Percentiles rank a stretch among this genome's conserved stretches.
These are phyloP conservation scores for Coranthus polyacanthus DNA, from an alignment of 2,797 vertebrate genomes.

Conservation along the genomic window DNA sequence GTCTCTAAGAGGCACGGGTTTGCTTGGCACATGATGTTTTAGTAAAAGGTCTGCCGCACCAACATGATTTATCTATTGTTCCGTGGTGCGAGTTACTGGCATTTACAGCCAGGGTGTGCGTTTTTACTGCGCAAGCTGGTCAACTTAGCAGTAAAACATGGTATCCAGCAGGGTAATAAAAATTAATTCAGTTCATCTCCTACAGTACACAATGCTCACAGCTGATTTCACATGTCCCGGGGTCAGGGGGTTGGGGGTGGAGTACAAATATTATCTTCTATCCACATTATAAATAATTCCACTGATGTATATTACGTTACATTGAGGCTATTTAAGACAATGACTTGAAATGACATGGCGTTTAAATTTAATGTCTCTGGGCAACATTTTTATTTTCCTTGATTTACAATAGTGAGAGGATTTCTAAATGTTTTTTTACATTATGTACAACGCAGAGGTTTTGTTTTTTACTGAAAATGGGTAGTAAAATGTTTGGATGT, in stretches of 20 bases:
- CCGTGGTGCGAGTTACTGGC: constrained; percentile 36
- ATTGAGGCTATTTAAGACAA: background rate
- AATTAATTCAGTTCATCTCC: constrained; percentile 55
- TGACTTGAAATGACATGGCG: too few species aligned
- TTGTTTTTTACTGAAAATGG: constrained; percentile 10
- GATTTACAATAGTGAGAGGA: background rate
- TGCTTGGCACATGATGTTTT: constrained; percentile 1
- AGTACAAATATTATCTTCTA: constrained; percentile 4
- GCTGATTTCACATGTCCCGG: constrained; percentile 19
- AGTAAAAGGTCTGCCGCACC: constrained; percentile 32
- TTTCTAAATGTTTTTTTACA: background rate
- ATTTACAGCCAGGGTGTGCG: constrained; percentile 68
- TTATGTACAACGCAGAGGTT: background rate
- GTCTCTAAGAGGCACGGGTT: constrained; percentile 9
- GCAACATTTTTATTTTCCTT: background rate
- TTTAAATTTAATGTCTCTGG: background rate
- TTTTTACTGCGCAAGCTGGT: constrained; percentile 53
- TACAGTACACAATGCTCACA: constrained; percentile 33
- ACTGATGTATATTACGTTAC: background rate
- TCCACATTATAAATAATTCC: constrained; percentile 31
- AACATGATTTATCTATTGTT: constrained; percentile 41
- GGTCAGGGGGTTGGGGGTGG: background rate
- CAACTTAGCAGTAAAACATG: constrained; percentile 54
- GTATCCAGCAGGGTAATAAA: constrained; percentile 53
- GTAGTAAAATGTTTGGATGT: constrained; percentile 1